These are phyloP conservation scores for Cyclopterus lumpus DNA, from an alignment of 2,797 vertebrate genomes.

Conservation along the genomic window DNA sequence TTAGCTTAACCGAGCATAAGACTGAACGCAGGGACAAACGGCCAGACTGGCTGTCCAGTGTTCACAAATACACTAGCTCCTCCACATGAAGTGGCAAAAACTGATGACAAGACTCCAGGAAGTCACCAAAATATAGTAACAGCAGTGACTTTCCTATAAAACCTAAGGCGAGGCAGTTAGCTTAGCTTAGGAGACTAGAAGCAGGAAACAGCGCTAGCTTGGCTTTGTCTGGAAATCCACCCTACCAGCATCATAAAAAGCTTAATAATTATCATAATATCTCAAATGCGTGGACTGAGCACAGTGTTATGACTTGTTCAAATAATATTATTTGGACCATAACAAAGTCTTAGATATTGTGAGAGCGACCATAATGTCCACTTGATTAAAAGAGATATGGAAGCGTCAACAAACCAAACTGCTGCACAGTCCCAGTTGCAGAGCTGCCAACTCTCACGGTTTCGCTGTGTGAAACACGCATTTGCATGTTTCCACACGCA, in stretches of 20 bases:
- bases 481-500: no score
- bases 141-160: not conserved
- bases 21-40: not conserved
- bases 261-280: not conserved
- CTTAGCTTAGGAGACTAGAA: not conserved
- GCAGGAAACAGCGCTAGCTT: not conserved
- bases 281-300: not conserved
- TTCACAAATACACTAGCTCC: not conserved
- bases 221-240: not conserved
- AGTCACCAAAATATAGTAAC: not conserved
- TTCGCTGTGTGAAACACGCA: no score
- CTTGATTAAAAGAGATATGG: not conserved
- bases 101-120: constrained; percentile 3
- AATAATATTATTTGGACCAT: not conserved
- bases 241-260: not conserved
- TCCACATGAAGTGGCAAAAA: not conserved
- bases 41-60: not conserved
- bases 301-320: not conserved
- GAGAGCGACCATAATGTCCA: not conserved
- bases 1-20: not conserved
- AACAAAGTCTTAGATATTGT: not conserved
- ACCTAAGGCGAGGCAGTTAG: not conserved
- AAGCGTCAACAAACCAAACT: constrained; percentile 2
- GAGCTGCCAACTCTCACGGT: no score
- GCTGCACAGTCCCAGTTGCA: not conserved